Base-by-base conservation (phyloP, 2,797 vertebrate genomes). In the Enteromius radiatus region DNA sequence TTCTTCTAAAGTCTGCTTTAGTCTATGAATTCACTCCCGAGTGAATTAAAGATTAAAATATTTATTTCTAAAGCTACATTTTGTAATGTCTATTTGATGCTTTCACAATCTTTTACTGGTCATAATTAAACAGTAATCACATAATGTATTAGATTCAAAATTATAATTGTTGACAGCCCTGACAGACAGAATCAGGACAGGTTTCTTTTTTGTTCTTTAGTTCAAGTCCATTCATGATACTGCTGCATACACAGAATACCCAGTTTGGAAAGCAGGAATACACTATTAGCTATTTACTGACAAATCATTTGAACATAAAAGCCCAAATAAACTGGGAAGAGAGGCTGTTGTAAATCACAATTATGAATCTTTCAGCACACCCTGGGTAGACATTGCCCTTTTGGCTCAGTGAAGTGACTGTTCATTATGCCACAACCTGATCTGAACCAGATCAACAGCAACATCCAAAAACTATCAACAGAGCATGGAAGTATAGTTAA, bases 391-490 rank as follows among this genome's bases (percentile, higher is more conserved):
- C 4, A 71, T 19, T 28, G 23, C 15, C 15, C 38, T 76, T 63
- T 28, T 76, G 38, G 23, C 28, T 31, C 49, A 17, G 43, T 49
- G 47, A 78, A 26, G 47, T 31, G 9, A 9, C 19, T 2, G 54
- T 68, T 68, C 21, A 36, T 52, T 56, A 21, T 12, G n/a, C 7
- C 15, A 79, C 26, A n/a, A 5, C 33, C 77, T 43, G 49, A 79
- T 56, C 23, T 45, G 17, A 74, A 52, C 45, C 63, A 80, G 47
- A 69, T 47, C 52, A 65, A 76, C 63, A 76, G 23, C n/a, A 68
- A 41, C 10, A 14, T 41, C 17, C 69, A 52, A 41, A 38, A 59
- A 47, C n/a, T 5, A 52, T 59, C 65, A 80, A 31, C 26, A 80
- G 38, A 59, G 6, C 49, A 59, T 43, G 33, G 23, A 41, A 3